Evolutionary conservation across 2,113 vertebrate genomes (phyloP).

Genomic region (Pygoscelis antarcticus): DNA sequence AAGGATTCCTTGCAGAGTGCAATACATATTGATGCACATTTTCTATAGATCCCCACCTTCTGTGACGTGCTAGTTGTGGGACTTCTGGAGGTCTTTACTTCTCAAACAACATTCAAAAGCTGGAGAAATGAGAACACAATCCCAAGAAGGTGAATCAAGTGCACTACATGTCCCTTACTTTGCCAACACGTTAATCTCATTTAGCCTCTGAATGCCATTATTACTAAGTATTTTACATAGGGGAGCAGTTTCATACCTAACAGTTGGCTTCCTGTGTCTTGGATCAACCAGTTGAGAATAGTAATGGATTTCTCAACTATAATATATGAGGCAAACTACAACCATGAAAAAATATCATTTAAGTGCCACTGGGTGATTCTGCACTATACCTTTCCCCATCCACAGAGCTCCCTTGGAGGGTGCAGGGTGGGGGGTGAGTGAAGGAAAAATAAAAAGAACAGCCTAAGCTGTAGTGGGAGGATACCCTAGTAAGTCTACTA

Average conservation of each 20-base stretch:
- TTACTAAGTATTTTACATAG: not conserved
- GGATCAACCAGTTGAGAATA: not conserved
- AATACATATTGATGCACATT: not conserved
- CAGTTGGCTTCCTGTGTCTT: not conserved
- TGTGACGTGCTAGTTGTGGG: not conserved
- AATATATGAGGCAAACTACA: not conserved
- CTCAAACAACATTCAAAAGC: not conserved
- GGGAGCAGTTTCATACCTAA: not conserved
- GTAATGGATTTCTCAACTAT: not conserved
- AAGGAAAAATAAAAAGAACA: not conserved
- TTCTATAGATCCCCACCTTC: not conserved
- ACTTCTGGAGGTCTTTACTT: not conserved
- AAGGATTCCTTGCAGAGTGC: not conserved
- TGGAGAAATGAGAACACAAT: not conserved
- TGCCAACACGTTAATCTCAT: not conserved
- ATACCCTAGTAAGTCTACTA: not conserved
- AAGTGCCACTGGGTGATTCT: not conserved
- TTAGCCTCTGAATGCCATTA: not conserved
- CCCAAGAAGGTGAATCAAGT: not conserved
- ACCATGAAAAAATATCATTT: not conserved
- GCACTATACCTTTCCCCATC: not conserved
- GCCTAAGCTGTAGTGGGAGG: not conserved
- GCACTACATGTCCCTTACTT: not conserved
- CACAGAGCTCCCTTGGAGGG: not conserved
- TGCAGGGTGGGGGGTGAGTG: fast-evolving